Evolutionary conservation across 2,888 invertebrate species (phyloP).

Genomic region (Pyrrhosoma nymphula): DNA sequence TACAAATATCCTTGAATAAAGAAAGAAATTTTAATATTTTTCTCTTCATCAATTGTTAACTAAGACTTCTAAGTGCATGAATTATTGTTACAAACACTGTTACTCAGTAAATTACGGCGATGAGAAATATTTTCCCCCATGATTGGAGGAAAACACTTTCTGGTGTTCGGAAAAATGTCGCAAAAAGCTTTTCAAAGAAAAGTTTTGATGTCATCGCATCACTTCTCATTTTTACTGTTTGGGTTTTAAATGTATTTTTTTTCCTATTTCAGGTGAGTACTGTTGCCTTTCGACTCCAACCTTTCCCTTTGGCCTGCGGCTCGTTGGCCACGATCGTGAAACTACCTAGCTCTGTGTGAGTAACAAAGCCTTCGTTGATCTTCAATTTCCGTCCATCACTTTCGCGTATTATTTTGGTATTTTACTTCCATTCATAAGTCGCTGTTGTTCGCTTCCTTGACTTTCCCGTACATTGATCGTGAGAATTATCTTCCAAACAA

Average conservation of each 20-base stretch:
- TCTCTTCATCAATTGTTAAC: too few relatives aligned
- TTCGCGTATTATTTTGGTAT: background rate
- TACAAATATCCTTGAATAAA: too few relatives aligned
- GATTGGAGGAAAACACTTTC: background rate
- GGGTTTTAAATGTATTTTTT: background rate
- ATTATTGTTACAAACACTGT: too few relatives aligned
- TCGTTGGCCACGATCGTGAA: background rate
- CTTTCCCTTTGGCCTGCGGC: background rate
- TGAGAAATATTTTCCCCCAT: background rate
- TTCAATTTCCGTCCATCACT: background rate
- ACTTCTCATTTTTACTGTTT: background rate
- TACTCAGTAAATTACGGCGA: background rate
- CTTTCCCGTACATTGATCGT: too few relatives aligned
- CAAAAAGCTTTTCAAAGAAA: background rate
- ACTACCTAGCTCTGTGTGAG: background rate
- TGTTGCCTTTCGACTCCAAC: background rate
- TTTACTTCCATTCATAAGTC: too few relatives aligned
- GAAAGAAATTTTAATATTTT: too few relatives aligned
- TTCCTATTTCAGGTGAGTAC: constrained; percentile 17
- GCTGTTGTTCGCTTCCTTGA: too few relatives aligned
- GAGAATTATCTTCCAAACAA: too few relatives aligned
- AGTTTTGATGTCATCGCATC: background rate
- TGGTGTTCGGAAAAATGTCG: background rate
- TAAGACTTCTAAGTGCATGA: too few relatives aligned
- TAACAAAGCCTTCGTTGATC: background rate